Conservation (phyloP, 2,113 vertebrate genomes). For the Melanerpes aurifrons region DNA sequence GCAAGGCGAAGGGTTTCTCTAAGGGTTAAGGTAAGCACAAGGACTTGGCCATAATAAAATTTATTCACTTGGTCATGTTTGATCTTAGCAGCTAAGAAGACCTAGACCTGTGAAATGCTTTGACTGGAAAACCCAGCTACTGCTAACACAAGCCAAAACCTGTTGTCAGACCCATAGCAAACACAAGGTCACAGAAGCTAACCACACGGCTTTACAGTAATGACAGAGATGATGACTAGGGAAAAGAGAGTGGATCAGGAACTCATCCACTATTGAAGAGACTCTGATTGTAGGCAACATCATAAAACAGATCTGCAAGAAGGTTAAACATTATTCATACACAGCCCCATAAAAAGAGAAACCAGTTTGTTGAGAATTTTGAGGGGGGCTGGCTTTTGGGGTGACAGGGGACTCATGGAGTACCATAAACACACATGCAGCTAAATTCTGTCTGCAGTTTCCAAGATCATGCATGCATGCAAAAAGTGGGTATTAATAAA, state of each 20-base stretch:
- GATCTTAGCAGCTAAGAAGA: not conserved
- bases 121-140: not conserved
- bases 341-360: not conserved
- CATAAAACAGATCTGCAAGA: not conserved
- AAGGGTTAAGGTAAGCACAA: not conserved
- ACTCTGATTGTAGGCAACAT: not conserved
- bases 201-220: not conserved
- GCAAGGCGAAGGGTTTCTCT: not conserved
- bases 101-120: not conserved
- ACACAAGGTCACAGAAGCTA: not conserved
- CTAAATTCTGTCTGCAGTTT: not conserved
- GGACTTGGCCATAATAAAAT: not conserved
- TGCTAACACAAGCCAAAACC: not conserved
- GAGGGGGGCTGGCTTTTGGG: accelerated
- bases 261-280: not conserved
- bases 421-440: not conserved
- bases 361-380: not conserved
- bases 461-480: not conserved
- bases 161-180: not conserved
- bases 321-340: not conserved
- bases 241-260: not conserved
- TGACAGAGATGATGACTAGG: not conserved
- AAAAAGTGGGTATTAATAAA: not conserved
- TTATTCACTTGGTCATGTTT: not conserved
- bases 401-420: not conserved